These are phyloP conservation scores for Scleropages formosus DNA, from an alignment of 2,797 vertebrate genomes.

Conservation along the genomic window DNA sequence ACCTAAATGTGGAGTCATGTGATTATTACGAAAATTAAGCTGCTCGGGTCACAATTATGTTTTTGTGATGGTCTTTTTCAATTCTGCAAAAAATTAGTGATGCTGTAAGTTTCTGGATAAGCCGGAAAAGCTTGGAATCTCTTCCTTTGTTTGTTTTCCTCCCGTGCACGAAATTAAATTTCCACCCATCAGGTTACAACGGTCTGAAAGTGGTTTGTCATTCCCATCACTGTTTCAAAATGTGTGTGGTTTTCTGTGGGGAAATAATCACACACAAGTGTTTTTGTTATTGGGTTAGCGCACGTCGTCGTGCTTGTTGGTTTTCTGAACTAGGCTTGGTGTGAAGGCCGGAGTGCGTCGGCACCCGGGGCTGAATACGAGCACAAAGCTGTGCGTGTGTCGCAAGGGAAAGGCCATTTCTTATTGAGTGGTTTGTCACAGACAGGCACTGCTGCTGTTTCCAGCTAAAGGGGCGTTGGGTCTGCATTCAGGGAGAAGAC, in stretches of 20 bases:
- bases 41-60: too few relatives aligned
- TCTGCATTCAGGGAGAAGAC: slow-evolving; percentile 44
- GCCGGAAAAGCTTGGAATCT: too few relatives aligned
- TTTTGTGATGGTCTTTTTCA: neutral
- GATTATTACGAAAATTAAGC: too few relatives aligned
- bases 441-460: slow-evolving; percentile 52
- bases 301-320: slow-evolving; percentile 52
- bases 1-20: too few relatives aligned
- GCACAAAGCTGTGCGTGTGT: slow-evolving; percentile 49
- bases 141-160: too few relatives aligned
- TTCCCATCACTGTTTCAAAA: too few relatives aligned
- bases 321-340: slow-evolving; percentile 54
- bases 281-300: slow-evolving; percentile 53
- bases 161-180: slow-evolving; percentile 45
- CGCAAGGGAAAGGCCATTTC: slow-evolving; percentile 34
- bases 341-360: too few relatives aligned
- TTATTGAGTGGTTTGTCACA: slow-evolving; percentile 54
- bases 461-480: slow-evolving; percentile 44
- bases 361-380: slow-evolving; percentile 41
- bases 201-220: slow-evolving; percentile 35
- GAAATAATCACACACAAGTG: slow-evolving; percentile 62
- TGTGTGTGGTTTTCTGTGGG: slow-evolving; percentile 39
- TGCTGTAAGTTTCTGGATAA: too few relatives aligned
- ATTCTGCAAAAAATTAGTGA: neutral
- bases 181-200: slow-evolving; percentile 48